Evolutionary conservation across 2,888 invertebrate genomes (phyloP), one percentile per base, ranked within the genome.

Genomic region (Spicauda simplicius): DNA sequence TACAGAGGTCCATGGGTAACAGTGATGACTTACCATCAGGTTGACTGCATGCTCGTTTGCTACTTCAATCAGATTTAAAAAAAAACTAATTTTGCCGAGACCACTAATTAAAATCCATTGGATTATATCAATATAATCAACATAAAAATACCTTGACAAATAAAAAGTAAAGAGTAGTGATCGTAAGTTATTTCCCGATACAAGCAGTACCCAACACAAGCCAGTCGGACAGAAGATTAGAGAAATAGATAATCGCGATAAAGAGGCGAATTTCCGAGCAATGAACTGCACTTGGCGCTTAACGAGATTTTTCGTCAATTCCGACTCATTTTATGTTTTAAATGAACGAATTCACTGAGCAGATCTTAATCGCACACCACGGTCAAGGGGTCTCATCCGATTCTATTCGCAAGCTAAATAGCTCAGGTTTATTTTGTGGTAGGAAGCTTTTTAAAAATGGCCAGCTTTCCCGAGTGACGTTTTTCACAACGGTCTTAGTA

Each of bases 391-490:
- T 76, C 81, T 85, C 86, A 82, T 85, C 83, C 81, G 84, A 86
- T 85, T 85, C 85, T 84, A 86, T 86, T 87, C 81, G 80, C 77
- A 79, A 83, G 82, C 83, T 86, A 89, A 89, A 85, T 83, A 86
- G 85, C 81, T 73, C 80, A 78, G 81, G 83, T 86, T 90, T 86
- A 89, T 84, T 89, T 84, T 85, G 87, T 82, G 87, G 88, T 78
- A 66, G 71, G 74, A 71, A 79, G 78, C 82, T 82, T 87, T 81
- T 83, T 80, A 83, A 84, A 84, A 86, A 84, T 82, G 81, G 78
- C 75, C 76, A 72, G 74, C 76, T 73, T 72, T 72, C 60, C 56
- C 67, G 67, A 66, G 73, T 71, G 73, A 70, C 72, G 70, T 70
- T 75, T 72, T 72, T 72, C 69, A 41, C 69, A 62, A 69, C 48